Evolutionary conservation across 1,140 invertebrate species (phyloP).

Genomic region (Leptestheria dahalacensis): DNA sequence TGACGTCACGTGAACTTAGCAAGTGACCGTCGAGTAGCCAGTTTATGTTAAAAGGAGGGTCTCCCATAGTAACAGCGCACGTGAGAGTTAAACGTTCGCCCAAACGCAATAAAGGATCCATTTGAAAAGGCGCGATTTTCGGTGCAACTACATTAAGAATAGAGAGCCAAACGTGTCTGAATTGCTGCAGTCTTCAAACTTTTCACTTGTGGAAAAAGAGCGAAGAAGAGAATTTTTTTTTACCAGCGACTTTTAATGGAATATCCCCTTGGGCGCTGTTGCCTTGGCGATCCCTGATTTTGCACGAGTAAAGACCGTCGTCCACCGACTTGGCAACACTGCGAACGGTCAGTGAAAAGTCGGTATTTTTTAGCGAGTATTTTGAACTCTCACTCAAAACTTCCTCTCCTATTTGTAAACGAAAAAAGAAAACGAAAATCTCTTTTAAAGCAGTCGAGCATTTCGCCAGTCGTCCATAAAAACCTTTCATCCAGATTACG

Average conservation of each 20-base stretch:
- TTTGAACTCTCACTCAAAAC: not conserved
- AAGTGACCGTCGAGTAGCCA: slow-evolving; percentile 58
- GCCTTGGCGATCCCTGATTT: slow-evolving; percentile 66
- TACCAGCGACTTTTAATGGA: slow-evolving; percentile 30
- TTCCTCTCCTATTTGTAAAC: slow-evolving; percentile 6
- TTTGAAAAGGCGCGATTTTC: slow-evolving; percentile 13
- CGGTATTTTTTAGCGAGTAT: slow-evolving; percentile 24
- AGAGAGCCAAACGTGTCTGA: not conserved
- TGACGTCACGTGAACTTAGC: slow-evolving; percentile 26
- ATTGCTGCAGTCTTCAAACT: slow-evolving; percentile 3
- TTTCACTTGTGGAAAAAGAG: not conserved
- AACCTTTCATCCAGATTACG: slow-evolving; percentile 78
- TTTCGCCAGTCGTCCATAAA: slow-evolving; percentile 20
- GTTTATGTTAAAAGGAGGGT: slow-evolving; percentile 52
- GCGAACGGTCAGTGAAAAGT: slow-evolving; percentile 58
- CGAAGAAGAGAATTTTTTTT: slow-evolving; percentile 15
- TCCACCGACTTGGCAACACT: slow-evolving; percentile 56
- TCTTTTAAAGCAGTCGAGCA: not conserved
- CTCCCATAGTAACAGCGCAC: slow-evolving; percentile 60
- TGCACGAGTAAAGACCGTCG: slow-evolving; percentile 73
- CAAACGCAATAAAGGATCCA: slow-evolving; percentile 11
- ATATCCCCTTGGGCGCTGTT: slow-evolving; percentile 27
- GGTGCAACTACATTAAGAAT: slow-evolving; percentile 3
- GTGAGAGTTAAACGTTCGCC: slow-evolving; percentile 57
- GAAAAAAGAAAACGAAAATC: not conserved